phyloP scores from a whole-genome alignment of 2,888 invertebrate species.

The Chymomyza caudatula region DNA sequence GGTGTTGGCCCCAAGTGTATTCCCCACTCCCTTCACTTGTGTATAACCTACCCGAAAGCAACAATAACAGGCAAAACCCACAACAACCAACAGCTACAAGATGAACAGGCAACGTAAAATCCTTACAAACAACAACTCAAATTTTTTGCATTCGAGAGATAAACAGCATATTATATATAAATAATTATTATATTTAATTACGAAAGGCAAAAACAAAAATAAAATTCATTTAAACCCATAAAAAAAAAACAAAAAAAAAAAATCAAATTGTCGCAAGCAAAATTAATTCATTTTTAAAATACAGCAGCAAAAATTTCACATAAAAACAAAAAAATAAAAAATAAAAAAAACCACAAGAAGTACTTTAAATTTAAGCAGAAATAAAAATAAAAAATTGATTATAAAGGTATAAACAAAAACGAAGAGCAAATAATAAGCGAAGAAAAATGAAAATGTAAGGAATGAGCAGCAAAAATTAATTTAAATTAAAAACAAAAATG shows the following conservation, averaged over 20 bases:
- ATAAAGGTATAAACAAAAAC: slow-evolving; percentile 39
- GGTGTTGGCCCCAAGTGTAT: neutral
- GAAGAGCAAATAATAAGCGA: slow-evolving; percentile 38
- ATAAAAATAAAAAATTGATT: slow-evolving; percentile 40
- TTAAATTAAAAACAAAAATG: slow-evolving; percentile 44
- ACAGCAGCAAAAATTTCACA: slow-evolving; percentile 50
- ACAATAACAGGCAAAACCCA: slow-evolving; percentile 6
- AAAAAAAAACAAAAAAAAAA: slow-evolving; percentile 29
- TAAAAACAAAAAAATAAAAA: slow-evolving; percentile 31
- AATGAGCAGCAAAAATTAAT: slow-evolving; percentile 52
- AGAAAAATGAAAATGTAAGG: slow-evolving; percentile 38
- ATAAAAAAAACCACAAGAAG: slow-evolving; percentile 49
- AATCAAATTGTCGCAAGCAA: slow-evolving; percentile 31
- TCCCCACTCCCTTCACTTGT: neutral
- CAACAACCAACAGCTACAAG: slow-evolving; percentile 35
- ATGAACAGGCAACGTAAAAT: slow-evolving; percentile 36
- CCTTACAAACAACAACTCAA: slow-evolving; percentile 62
- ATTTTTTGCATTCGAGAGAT: slow-evolving; percentile 74
- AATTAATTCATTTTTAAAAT: slow-evolving; percentile 38
- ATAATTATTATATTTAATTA: slow-evolving; percentile 73
- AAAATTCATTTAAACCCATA: slow-evolving; percentile 64
- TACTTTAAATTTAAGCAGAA: slow-evolving; percentile 67
- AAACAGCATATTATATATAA: slow-evolving; percentile 74
- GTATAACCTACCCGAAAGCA: neutral
- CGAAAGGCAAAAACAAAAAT: slow-evolving; percentile 66